Conservation (phyloP, 2,113 vertebrate species). For the Sinocyclocheilus anophthalmus region DNA sequence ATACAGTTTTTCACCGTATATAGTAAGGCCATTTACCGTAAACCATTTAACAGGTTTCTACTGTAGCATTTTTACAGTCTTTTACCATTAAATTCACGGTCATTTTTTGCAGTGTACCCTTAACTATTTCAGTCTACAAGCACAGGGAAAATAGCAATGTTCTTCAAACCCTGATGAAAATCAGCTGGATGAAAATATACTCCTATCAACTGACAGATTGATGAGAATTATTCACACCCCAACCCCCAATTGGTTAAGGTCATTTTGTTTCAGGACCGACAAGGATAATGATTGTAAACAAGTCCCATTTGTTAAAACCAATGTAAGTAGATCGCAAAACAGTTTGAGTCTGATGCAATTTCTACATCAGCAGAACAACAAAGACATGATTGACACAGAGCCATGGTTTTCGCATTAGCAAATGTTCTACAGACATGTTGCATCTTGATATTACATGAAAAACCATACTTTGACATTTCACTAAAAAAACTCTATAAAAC, state of each 20-base stretch:
- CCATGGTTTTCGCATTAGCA: neutral
- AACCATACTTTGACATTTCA: neutral
- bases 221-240: neutral
- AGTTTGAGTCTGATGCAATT: conserved; percentile 4
- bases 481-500: neutral
- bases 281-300: neutral
- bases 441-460: neutral
- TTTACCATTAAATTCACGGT: no score
- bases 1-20: no score
- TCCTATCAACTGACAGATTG: neutral
- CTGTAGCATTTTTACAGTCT: no score
- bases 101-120: neutral
- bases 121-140: neutral
- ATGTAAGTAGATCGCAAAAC: neutral
- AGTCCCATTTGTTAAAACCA: neutral
- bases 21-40: no score
- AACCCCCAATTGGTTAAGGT: neutral
- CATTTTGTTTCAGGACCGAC: neutral
- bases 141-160: no score
- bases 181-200: neutral
- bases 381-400: neutral
- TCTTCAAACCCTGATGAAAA: neutral
- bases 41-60: no score
- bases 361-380: conserved; percentile 4
- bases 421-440: neutral